A percentile compares a stretch with the other conserved stretches of the same genome.
Conservation (phyloP, 2,888 invertebrate species). For the Euzetes globulus region DNA sequence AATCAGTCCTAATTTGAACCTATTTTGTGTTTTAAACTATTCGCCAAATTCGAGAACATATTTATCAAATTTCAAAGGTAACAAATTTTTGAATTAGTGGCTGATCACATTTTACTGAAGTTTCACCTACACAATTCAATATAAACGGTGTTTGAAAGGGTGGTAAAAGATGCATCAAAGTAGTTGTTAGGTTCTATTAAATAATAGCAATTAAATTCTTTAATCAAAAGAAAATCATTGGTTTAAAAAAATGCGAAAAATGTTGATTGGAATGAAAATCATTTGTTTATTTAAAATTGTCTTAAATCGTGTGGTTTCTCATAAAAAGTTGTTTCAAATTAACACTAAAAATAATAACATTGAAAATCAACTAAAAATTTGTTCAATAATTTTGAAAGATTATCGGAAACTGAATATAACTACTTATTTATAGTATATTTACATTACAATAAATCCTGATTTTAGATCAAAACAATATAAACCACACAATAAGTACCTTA, state of each 20-base stretch:
- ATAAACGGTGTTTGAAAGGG: no score
- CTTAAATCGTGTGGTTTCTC: neutral
- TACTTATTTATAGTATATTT: conserved; percentile 14
- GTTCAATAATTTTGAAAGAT: neutral
- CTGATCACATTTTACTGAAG: no score
- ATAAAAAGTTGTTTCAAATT: neutral
- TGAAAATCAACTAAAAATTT: neutral
- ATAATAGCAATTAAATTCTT: no score
- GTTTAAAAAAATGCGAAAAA: neutral
- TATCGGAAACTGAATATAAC: neutral
- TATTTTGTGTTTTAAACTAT: no score
- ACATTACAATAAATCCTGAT: neutral
- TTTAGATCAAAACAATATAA: conserved; percentile 11
- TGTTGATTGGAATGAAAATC: neutral
- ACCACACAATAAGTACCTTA: conserved; percentile 25
- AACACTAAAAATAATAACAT: neutral
- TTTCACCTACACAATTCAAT: no score
- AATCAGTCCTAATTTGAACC: no score
- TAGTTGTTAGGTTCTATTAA: no score
- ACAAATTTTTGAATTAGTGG: no score
- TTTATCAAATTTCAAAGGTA: no score
- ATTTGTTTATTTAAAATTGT: neutral
- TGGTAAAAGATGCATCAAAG: no score
- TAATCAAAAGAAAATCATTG: no score
- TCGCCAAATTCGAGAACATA: no score